Percentiles rank a stretch among this genome's conserved stretches.
phyloP scores from a whole-genome alignment of 2,888 invertebrate species.

The Meiosimyza decipiens region DNA sequence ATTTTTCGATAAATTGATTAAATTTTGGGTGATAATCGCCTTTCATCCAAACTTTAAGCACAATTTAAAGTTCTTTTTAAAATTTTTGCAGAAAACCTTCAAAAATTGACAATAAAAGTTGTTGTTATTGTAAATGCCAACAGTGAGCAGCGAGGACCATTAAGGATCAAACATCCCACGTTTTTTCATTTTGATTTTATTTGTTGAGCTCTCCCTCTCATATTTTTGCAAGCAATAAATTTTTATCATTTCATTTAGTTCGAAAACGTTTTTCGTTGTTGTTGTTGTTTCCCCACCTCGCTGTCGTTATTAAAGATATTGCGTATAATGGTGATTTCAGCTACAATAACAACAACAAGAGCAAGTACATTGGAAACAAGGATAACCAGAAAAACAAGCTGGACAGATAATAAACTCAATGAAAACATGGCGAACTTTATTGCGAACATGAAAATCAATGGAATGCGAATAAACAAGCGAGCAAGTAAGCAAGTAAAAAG shows the following conservation, averaged over 20 bases:
- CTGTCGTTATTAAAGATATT: neutral
- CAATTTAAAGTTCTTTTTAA: no score
- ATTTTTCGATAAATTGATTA: no score
- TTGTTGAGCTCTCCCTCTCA: neutral
- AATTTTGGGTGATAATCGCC: no score
- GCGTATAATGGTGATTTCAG: conserved; percentile 4
- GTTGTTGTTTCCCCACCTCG: neutral
- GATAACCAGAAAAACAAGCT: neutral
- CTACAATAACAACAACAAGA: conserved; percentile 16
- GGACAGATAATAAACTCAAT: conserved; percentile 1
- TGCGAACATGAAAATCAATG: conserved; percentile 60
- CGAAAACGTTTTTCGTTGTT: neutral
- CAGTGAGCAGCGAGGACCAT: no score
- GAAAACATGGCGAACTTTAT: conserved; percentile 29
- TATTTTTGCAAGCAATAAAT: conserved; percentile 40
- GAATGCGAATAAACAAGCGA: conserved; percentile 54
- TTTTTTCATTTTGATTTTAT: no score
- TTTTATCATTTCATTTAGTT: conserved; percentile 35
- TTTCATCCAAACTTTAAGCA: no score
- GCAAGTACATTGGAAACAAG: neutral
- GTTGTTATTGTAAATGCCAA: no score
- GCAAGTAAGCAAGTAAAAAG: neutral
- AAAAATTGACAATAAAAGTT: no score
- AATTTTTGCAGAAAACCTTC: no score
- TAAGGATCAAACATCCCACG: no score